Conservation (phyloP, 2,888 invertebrate genomes). For the Pyrgus malvae region DNA sequence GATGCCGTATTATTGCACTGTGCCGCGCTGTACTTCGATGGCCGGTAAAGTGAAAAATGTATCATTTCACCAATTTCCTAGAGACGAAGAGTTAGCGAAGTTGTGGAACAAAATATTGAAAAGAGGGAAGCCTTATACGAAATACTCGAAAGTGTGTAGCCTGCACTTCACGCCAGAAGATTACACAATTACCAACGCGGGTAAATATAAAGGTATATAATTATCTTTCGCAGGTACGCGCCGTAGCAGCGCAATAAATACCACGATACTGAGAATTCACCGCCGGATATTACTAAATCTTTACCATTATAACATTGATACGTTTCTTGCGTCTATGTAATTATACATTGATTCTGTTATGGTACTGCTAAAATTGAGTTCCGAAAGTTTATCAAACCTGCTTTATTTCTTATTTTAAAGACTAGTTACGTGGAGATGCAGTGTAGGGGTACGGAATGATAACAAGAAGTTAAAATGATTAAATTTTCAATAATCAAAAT, state of each 20-base stretch:
- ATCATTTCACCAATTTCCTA: slow-evolving; percentile 74
- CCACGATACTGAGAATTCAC: slow-evolving; percentile 14
- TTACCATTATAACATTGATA: no score
- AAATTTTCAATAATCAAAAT: no score
- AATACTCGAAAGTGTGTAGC: slow-evolving; percentile 78
- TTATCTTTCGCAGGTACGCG: background rate
- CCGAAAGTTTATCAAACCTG: no score
- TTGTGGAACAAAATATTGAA: slow-evolving; percentile 73
- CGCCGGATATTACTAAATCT: no score
- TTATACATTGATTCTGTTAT: no score
- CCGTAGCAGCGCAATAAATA: background rate
- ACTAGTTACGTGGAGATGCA: no score
- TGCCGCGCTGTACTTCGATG: slow-evolving; percentile 77
- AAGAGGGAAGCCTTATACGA: slow-evolving; percentile 75
- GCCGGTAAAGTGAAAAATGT: slow-evolving; percentile 77
- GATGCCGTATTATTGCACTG: slow-evolving; percentile 79
- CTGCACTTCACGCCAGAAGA: slow-evolving; percentile 72
- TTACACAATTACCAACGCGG: slow-evolving; percentile 70
- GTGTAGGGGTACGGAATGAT: no score
- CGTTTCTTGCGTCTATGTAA: no score
- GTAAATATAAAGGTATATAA: slow-evolving; percentile 70
- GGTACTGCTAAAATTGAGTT: no score
- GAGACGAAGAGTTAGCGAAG: slow-evolving; percentile 67
- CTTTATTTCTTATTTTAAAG: no score
- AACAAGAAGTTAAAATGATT: no score